Conservation (phyloP, 1,140 invertebrate genomes). For the Caligus rogercresseyi region DNA sequence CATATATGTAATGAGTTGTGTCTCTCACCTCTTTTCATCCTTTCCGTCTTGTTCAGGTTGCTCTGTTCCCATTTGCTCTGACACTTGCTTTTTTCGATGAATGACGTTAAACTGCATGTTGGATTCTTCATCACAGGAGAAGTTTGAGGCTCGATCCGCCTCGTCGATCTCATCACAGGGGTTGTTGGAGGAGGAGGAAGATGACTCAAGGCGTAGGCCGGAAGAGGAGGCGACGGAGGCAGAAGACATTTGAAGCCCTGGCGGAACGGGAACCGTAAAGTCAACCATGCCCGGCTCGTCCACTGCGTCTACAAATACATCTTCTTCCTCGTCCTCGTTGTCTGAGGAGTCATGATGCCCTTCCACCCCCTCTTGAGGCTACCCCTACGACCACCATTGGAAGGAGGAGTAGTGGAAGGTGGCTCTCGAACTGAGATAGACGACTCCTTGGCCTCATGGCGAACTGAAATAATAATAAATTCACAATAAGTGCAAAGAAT, state of each 20-base stretch:
- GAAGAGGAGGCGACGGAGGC: background rate
- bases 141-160: background rate
- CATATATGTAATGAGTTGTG: no score
- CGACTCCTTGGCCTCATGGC: background rate
- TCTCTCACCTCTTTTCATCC: no score
- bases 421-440: background rate
- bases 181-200: background rate
- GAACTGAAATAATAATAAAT: background rate
- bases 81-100: conserved; percentile 9
- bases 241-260: background rate
- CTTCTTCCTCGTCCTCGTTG: conserved; percentile 24
- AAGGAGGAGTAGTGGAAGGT: background rate
- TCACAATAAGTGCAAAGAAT: no score
- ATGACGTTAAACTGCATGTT: background rate
- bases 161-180: background rate
- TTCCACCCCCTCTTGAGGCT: no score
- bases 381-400: background rate
- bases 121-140: background rate
- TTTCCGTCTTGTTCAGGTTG: no score
- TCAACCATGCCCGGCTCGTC: conserved; percentile 24
- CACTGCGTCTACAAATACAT: conserved; percentile 24
- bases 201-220: no score
- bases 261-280: conserved; percentile 22
- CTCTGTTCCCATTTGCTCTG: no score
- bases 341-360: background rate